These are phyloP conservation scores for Corticium candelabrum DNA, from an alignment of 37 sponge, comb jelly and placozoan species.

Conservation along the genomic window DNA sequence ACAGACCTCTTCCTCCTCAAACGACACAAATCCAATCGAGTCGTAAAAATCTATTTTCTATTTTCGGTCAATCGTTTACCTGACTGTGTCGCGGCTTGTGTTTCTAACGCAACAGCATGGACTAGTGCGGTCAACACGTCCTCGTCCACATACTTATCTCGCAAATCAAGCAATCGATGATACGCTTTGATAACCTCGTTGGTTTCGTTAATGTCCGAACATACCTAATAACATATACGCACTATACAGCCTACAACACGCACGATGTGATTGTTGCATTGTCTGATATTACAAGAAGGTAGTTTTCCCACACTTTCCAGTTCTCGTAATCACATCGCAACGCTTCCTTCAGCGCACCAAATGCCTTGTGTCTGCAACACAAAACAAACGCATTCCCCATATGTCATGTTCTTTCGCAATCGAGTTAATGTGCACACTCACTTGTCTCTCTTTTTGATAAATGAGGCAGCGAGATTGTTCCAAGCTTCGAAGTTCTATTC, in stretches of 20 bases:
- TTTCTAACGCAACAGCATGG: not conserved
- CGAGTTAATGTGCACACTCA: no score
- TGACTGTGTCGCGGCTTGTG: no score
- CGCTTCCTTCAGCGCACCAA: conserved; percentile 53
- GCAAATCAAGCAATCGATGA: conserved; percentile 63
- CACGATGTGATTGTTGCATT: not conserved
- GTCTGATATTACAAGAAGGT: conserved; percentile 41
- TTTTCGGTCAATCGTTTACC: no score
- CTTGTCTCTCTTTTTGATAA: conserved; percentile 64
- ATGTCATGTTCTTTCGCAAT: no score
- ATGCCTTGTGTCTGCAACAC: conserved; percentile 60
- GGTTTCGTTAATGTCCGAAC: conserved; percentile 49
- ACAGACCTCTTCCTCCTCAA: no score
- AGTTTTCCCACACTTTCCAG: conserved; percentile 94
- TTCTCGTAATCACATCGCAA: conserved; percentile 62
- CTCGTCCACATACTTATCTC: conserved; percentile 46
- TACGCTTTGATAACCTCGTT: conserved; percentile 47
- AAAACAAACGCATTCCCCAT: no score
- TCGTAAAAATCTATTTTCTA: no score
- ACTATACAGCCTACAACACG: not conserved
- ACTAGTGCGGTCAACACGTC: conserved; percentile 32
- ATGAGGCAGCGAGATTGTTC: conserved; percentile 75
- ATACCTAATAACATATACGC: conserved; percentile 36
- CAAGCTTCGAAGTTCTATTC: conserved; percentile 74
- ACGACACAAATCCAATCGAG: no score